Percentiles rank a stretch among this genome's conserved stretches.
Evolutionary conservation across 92 coral and sea anemone genomes (phyloP).

Genomic region (Heteractis magnifica): DNA sequence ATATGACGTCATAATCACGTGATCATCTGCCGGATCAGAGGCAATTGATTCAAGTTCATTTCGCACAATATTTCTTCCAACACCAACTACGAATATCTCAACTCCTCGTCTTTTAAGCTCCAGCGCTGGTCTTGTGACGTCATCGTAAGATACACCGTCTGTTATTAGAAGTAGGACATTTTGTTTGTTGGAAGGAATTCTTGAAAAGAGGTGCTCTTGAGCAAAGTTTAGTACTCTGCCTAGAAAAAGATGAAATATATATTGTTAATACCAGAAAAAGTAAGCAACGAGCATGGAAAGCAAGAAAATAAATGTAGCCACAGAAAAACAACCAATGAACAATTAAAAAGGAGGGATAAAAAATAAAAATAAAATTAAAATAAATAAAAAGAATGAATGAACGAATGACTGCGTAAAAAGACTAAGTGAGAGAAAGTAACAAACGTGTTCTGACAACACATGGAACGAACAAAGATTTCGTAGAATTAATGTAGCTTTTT

Average conservation of each 20-base stretch:
- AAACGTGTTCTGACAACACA: not conserved
- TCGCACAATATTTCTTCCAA: constrained; percentile 69
- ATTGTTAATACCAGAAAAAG: too few species aligned
- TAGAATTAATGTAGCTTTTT: too few species aligned
- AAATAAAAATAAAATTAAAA: too few species aligned
- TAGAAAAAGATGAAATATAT: not conserved
- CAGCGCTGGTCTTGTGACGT: constrained; percentile 74
- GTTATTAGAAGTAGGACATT: constrained; percentile 79
- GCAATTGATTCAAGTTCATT: constrained; percentile 81
- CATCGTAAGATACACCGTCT: constrained; percentile 89
- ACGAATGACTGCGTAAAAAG: not conserved
- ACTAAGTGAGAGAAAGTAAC: not conserved
- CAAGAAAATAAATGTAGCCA: too few species aligned
- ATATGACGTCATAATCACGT: constrained; percentile 72
- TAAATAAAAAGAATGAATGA: too few species aligned
- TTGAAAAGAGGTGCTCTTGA: constrained; percentile 66
- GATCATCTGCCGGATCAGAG: constrained; percentile 65
- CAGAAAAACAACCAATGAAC: too few species aligned
- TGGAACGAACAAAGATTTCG: not conserved
- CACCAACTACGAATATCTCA: constrained; percentile 83
- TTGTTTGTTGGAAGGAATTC: constrained; percentile 60
- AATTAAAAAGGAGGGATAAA: too few species aligned
- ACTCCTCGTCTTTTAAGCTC: constrained; percentile 80
- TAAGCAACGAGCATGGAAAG: not conserved
- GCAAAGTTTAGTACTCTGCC: constrained; percentile 80